Evolutionary conservation across 2,888 invertebrate genomes (phyloP), one percentile per base, ranked within the genome.

Genomic region (Pharmacophagus antenor): DNA sequence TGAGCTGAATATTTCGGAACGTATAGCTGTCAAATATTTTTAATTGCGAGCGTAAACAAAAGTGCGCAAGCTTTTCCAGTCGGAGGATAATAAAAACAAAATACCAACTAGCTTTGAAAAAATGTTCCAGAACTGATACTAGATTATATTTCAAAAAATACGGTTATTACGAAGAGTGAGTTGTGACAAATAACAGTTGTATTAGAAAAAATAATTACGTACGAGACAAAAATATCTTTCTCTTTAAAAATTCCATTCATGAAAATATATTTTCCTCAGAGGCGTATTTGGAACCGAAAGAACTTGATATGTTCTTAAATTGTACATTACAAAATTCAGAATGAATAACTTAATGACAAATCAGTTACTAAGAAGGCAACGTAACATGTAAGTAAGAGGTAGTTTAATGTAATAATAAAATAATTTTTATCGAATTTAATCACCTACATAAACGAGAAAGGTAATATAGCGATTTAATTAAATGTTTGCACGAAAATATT

Each of bases 251-350:
- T 64, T 66, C 71, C 68, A 18, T 46, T 68, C 80, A 80, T 71
- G 74, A 83, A 85, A 82, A 87, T 87, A 87, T 84, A 80, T 81
- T 71, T 70, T 74, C 71, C 67, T 76, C 72, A 68, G 68, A 78
- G 74, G 70, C 69, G 60, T 66, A 64, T 74, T 69, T 65, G 64
- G 74, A 80, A 77, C 67, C 62, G 73, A 77, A 73, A 71, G 66
- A 68, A 67, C 65, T 77, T 88, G 88, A 88, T 88, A 88, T 88
- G 88, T 87, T 67, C 75, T 70, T 76, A 80, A 73, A 73, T 82
- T 80, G 79, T 79, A 82, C 80, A 81, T 84, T 75, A 82, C 74
- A 83, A 79, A 57, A 55, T 62, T 65, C 46, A 58, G 48, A 31
- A 48, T 51, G 10, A 51, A 56, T 46, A 37, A 44, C 17, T 48